Evolutionary conservation across 2,113 vertebrate genomes (phyloP).

Genomic region (Pelmatolapia mariae): DNA sequence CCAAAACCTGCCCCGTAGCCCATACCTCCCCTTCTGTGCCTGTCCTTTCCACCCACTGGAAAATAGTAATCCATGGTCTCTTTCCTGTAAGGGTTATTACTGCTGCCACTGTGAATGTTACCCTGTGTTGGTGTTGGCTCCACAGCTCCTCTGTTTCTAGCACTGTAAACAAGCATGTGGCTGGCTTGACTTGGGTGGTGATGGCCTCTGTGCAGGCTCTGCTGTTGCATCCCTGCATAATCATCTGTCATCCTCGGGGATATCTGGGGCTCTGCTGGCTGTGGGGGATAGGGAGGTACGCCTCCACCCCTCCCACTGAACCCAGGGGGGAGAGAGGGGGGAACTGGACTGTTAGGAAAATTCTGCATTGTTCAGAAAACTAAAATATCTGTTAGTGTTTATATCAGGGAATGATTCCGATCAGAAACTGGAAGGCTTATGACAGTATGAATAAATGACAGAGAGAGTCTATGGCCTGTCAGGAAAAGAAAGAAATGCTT

Average conservation of each 20-base stretch:
- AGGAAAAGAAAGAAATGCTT: conserved; percentile 44
- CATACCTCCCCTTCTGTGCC: conserved; percentile 67
- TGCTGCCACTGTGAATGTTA: conserved; percentile 58
- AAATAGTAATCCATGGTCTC: conserved; percentile 77
- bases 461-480: conserved; percentile 30
- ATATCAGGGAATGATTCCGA: conserved; percentile 54
- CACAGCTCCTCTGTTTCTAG: conserved; percentile 56
- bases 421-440: conserved; percentile 36
- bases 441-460: conserved; percentile 43
- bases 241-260: conserved; percentile 75
- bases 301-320: conserved; percentile 67
- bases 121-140: conserved; percentile 59
- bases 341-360: conserved; percentile 72
- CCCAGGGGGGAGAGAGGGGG: conserved; percentile 63
- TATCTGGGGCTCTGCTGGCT: conserved; percentile 72
- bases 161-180: conserved; percentile 68
- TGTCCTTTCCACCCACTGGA: conserved; percentile 68
- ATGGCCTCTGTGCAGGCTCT: conserved; percentile 66
- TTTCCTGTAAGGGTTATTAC: conserved; percentile 71
- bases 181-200: conserved; percentile 66
- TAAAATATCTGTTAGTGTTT: conserved; percentile 32
- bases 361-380: conserved; percentile 72
- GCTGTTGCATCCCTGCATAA: conserved; percentile 69
- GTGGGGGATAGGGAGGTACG: conserved; percentile 64
- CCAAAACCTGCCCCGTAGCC: conserved; percentile 68